A percentile compares a stretch with the other conserved stretches of the same genome.
These are phyloP conservation scores for Tokudaia tokunoshimensis DNA, from an alignment of 2,797 vertebrate genomes.

Conservation along the genomic window DNA sequence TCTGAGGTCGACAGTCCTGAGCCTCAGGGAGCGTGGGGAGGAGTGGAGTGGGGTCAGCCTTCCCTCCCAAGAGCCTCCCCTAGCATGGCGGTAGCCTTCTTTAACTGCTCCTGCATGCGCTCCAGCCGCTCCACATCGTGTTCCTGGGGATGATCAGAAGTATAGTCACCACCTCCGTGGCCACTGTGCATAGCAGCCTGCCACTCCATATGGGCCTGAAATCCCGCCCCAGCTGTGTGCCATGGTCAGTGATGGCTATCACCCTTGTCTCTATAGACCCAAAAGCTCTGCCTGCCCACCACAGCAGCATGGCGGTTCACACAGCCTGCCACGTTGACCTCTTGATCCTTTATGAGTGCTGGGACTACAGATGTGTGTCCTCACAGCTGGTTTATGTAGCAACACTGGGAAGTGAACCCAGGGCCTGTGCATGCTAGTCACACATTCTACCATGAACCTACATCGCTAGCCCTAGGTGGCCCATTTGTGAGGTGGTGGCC, in stretches of 20 bases:
- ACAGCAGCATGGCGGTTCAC: fast-evolving
- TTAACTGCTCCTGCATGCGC: conserved; percentile 86
- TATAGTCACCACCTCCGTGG: not conserved
- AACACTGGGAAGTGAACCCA: not conserved
- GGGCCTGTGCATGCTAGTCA: not conserved
- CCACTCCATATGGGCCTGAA: not conserved
- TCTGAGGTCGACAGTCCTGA: not conserved
- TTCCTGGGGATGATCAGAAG: conserved; percentile 73
- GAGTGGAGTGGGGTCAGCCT: conserved; percentile 32
- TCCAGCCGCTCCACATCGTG: conserved; percentile 86
- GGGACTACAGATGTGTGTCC: not conserved
- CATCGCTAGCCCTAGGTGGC: not conserved
- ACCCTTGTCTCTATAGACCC: not conserved
- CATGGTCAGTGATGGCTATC: fast-evolving
- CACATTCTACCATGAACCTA: not conserved
- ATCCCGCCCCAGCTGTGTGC: not conserved
- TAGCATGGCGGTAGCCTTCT: not conserved
- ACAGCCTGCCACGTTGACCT: fast-evolving
- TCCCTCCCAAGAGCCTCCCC: conserved; percentile 74
- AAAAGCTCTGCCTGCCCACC: fast-evolving
- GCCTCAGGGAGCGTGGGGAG: conserved; percentile 1
- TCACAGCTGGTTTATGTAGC: not conserved
- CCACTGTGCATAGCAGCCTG: not conserved
- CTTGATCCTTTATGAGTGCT: not conserved
- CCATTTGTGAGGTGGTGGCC: not conserved